These are phyloP conservation scores for Zele albiditarsus DNA, from an alignment of 2,888 invertebrate genomes.

Conservation along the genomic window DNA sequence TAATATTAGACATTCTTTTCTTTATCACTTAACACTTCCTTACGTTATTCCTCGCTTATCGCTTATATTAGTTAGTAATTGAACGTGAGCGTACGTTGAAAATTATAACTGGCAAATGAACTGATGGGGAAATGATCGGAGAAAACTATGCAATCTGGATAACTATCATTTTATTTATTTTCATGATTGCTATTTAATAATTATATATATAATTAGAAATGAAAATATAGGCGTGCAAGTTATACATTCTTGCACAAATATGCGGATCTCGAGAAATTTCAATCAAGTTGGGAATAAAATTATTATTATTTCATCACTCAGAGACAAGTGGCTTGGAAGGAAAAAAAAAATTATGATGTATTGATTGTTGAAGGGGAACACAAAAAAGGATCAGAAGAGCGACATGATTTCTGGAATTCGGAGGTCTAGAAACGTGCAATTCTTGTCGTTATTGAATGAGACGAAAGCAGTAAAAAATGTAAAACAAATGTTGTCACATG, in stretches of 20 bases:
- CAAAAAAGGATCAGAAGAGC: neutral
- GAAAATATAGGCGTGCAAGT: neutral
- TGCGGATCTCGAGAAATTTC: neutral
- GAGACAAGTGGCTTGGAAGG: neutral
- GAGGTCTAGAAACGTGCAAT: constrained; percentile 52
- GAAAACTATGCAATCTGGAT: neutral
- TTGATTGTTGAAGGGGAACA: neutral
- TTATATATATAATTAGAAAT: neutral
- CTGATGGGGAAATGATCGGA: neutral
- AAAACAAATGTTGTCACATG: constrained; percentile 22
- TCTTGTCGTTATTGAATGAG: constrained; percentile 42
- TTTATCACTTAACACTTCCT: neutral
- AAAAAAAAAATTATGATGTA: neutral
- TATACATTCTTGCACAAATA: neutral
- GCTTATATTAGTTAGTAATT: neutral
- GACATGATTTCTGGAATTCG: neutral
- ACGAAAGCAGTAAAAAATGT: constrained; percentile 9
- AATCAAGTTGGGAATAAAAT: neutral
- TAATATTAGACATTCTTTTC: constrained; percentile 8
- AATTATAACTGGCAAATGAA: constrained; percentile 8
- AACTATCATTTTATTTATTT: neutral
- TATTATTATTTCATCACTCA: neutral
- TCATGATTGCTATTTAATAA: constrained; percentile 4
- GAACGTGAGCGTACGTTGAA: constrained; percentile 14
- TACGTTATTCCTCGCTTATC: constrained; percentile 4